Evolutionary conservation across 2,113 vertebrate genomes (phyloP).

Genomic region (Chaetodon trifascialis): DNA sequence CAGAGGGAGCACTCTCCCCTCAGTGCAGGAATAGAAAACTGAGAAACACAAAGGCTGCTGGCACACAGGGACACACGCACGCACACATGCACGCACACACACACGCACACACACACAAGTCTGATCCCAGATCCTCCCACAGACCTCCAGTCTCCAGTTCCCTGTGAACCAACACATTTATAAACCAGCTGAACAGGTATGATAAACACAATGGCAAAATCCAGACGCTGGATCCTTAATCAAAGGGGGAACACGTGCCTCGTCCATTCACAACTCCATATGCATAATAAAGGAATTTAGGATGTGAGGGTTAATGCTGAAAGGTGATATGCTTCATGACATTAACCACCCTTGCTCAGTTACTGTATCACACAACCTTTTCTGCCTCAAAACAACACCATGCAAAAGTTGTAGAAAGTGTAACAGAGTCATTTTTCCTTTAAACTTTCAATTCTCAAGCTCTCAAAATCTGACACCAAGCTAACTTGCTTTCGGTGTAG

Average conservation of each 20-base stretch:
- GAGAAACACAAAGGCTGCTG: conserved; percentile 84
- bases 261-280: conserved; percentile 46
- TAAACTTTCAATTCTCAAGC: conserved; percentile 5
- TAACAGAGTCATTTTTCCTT: conserved; percentile 17
- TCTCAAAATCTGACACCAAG: conserved; percentile 25
- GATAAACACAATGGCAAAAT: conserved; percentile 59
- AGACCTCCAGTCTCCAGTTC: conserved; percentile 60
- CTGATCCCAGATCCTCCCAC: conserved; percentile 63
- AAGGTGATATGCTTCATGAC: conserved; percentile 23
- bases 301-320: conserved; percentile 29
- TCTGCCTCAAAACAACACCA: conserved; percentile 51
- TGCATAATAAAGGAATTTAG: conserved; percentile 51
- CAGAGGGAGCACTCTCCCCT: conserved; percentile 83
- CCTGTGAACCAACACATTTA: conserved; percentile 65
- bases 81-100: conserved; percentile 6
- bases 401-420: conserved; percentile 49
- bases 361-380: conserved; percentile 18
- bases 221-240: conserved; percentile 59
- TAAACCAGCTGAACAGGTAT: conserved; percentile 67
- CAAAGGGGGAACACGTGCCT: conserved; percentile 26
- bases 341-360: conserved; percentile 14
- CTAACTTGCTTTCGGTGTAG: conserved; percentile 8
- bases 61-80: conserved; percentile 68
- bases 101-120: conserved; percentile 42
- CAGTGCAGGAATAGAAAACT: conserved; percentile 87